These are phyloP conservation scores for Brachyopa scutellaris DNA, from an alignment of 2,888 invertebrate genomes.

Conservation along the genomic window DNA sequence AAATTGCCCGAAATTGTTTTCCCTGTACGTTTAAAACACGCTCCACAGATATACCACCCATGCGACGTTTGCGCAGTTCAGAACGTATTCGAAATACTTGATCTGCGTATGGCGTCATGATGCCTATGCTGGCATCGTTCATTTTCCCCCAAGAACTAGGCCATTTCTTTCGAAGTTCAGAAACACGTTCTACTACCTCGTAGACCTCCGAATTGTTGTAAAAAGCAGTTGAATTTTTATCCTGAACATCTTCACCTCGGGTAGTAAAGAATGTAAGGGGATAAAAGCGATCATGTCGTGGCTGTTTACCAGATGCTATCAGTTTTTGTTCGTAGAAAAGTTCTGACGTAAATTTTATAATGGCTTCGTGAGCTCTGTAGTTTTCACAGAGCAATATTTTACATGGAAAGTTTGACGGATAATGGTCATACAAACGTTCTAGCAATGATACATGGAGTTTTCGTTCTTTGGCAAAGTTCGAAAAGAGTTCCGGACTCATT, in stretches of 20 bases:
- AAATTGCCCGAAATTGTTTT: constrained; percentile 92
- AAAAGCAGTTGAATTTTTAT: constrained; percentile 89
- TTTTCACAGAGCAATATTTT: constrained; percentile 91
- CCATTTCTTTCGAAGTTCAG: constrained; percentile 88
- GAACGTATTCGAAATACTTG: constrained; percentile 89
- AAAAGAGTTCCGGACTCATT: constrained; percentile 91
- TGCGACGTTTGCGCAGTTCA: constrained; percentile 88
- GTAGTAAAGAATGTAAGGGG: constrained; percentile 92
- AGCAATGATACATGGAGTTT: constrained; percentile 88
- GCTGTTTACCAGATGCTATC: constrained; percentile 88
- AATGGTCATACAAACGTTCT: constrained; percentile 90
- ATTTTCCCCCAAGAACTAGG: constrained; percentile 89
- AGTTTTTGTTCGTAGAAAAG: constrained; percentile 91
- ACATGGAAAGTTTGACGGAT: constrained; percentile 88
- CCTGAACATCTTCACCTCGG: constrained; percentile 90
- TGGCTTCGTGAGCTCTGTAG: constrained; percentile 91
- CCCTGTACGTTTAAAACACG: constrained; percentile 93
- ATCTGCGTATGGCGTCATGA: constrained; percentile 93
- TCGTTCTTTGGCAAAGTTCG: constrained; percentile 87
- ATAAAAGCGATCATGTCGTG: constrained; percentile 87
- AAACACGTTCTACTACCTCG: constrained; percentile 89
- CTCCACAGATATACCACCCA: constrained; percentile 90
- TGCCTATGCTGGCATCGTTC: constrained; percentile 90
- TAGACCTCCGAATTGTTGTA: constrained; percentile 92
- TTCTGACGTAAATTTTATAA: constrained; percentile 91